Conservation (phyloP, 2,797 vertebrate species). For the Pseudochirops cupreus region DNA sequence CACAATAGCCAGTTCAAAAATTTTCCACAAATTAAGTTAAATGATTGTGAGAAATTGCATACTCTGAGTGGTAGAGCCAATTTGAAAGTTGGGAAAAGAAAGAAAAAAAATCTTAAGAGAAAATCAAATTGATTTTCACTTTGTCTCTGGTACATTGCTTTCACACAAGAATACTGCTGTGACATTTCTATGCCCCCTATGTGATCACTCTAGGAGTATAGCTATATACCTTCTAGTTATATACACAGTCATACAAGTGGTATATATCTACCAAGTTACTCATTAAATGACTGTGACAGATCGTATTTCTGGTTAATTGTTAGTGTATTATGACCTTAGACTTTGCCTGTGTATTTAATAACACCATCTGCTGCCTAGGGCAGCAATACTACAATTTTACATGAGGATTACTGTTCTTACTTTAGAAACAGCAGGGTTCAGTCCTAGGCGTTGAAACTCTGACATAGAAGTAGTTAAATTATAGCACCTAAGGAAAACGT, state of each 20-base stretch:
- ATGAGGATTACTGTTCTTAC: slow-evolving; percentile 78
- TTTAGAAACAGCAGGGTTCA: slow-evolving; percentile 76
- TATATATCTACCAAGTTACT: slow-evolving; percentile 75
- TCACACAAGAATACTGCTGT: slow-evolving; percentile 73
- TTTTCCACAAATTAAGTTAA: neutral
- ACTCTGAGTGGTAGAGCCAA: slow-evolving; percentile 8
- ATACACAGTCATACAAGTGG: slow-evolving; percentile 61
- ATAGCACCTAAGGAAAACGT: slow-evolving; percentile 57
- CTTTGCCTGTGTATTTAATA: slow-evolving; percentile 83
- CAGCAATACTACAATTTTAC: slow-evolving; percentile 75
- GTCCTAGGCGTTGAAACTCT: slow-evolving; percentile 67
- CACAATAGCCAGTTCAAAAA: neutral
- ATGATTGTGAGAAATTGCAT: neutral
- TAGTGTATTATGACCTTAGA: slow-evolving; percentile 81
- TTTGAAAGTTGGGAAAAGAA: slow-evolving; percentile 68
- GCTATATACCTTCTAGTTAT: slow-evolving; percentile 60
- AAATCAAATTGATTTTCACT: slow-evolving; percentile 61
- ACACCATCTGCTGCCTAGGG: slow-evolving; percentile 80
- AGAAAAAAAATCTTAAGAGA: neutral
- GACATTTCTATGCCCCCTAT: slow-evolving; percentile 73
- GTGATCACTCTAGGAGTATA: slow-evolving; percentile 60
- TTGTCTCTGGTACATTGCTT: slow-evolving; percentile 60
- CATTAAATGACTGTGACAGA: slow-evolving; percentile 75
- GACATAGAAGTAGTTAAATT: slow-evolving; percentile 75
- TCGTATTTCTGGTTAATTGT: slow-evolving; percentile 81